Evolutionary conservation across 1,140 invertebrate species (phyloP).

Genomic region (Cydia pomonella): DNA sequence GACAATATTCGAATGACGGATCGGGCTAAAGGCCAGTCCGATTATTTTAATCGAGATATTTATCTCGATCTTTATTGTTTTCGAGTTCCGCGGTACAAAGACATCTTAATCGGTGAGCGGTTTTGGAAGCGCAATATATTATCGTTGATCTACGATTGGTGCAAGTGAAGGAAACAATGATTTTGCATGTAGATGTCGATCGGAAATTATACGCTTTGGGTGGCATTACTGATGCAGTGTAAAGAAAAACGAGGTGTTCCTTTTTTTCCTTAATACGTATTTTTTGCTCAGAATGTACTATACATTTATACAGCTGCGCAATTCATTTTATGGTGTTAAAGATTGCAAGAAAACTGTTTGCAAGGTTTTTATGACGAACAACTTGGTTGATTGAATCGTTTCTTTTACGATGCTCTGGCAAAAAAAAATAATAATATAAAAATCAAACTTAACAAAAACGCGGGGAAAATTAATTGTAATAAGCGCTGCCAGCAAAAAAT

Average conservation of each 20-base stretch:
- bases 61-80: slow-evolving; percentile 58
- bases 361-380: slow-evolving; percentile 9
- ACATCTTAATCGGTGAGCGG: slow-evolving; percentile 43
- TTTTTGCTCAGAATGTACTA: background rate
- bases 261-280: background rate
- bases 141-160: slow-evolving; percentile 29
- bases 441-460: slow-evolving; percentile 15
- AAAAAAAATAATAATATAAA: background rate
- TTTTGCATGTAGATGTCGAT: slow-evolving; percentile 47
- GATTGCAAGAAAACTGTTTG: background rate
- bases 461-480: background rate
- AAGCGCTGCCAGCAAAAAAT: slow-evolving; percentile 15
- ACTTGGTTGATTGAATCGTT: background rate
- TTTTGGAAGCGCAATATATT: slow-evolving; percentile 29
- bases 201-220: slow-evolving; percentile 32
- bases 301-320: slow-evolving; percentile 3
- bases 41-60: slow-evolving; percentile 64
- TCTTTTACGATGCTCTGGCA: background rate
- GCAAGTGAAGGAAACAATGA: slow-evolving; percentile 48
- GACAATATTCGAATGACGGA: slow-evolving; percentile 49
- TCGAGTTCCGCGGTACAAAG: slow-evolving; percentile 48
- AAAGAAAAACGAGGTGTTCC: background rate
- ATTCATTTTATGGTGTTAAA: slow-evolving; percentile 9
- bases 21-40: slow-evolving; percentile 53
- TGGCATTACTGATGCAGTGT: slow-evolving; percentile 1